Evolutionary conservation across 1,140 invertebrate genomes (phyloP).

Genomic region (Aradophagus sp.): DNA sequence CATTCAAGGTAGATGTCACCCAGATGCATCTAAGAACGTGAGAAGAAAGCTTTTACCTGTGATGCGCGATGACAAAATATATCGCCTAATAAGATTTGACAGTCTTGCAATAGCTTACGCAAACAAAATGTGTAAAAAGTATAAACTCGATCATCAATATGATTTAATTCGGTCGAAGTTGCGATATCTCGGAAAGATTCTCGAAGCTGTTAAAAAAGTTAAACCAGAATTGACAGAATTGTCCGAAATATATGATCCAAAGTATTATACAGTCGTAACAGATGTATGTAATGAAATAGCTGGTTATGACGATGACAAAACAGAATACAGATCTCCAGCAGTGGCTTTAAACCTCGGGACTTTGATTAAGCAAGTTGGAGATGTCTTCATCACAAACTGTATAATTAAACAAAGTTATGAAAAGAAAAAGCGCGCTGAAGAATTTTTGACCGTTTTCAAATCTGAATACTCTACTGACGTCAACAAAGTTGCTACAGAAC

Average conservation of each 20-base stretch:
- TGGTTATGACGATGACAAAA: background rate
- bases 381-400: background rate
- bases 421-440: background rate
- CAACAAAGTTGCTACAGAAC: conserved; percentile 43
- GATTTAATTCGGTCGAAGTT: background rate
- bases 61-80: background rate
- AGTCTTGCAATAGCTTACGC: background rate
- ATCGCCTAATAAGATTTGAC: background rate
- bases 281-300: background rate
- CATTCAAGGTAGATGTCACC: background rate
- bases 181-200: no score
- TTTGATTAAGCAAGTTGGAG: background rate
- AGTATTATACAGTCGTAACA: background rate
- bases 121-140: background rate
- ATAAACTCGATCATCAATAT: background rate
- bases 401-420: background rate
- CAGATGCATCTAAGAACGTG: background rate
- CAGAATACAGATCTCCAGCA: background rate
- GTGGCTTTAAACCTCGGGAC: background rate
- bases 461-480: conserved; percentile 2
- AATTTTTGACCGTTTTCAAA: background rate
- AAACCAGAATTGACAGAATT: no score
- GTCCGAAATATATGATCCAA: background rate
- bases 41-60: background rate
- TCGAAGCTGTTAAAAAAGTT: no score